Evolutionary conservation across 2,888 invertebrate species (phyloP), one percentile per base, ranked within the genome.

Genomic region (Melitaea athalia): DNA sequence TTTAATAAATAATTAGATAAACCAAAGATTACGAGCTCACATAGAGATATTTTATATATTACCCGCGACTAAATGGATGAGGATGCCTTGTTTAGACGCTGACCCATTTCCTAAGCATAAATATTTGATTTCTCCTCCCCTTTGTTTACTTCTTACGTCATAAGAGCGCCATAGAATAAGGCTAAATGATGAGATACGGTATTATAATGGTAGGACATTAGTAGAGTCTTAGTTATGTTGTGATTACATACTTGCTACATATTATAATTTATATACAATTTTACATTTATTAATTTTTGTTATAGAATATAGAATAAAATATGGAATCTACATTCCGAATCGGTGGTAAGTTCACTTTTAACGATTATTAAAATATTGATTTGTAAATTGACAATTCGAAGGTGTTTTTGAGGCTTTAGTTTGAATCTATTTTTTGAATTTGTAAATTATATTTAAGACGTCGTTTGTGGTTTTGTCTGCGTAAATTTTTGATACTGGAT

Each of bases 71-170:
- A 67, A 72, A 60, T 38, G 61, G 66, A 59, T 47, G 59, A 63
- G 66, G 68, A 67, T 55, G 57, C 45, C 63, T 66, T 61, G 60
- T 69, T 72, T 64, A 57, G 69, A 53, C 50, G 49, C 73, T 73
- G 72, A 69, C 75, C 73, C 72, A 71, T 72, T 75, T 71, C 66
- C 71, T 69, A 67, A 38, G 52, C 17, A 68, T 80, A 76, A 80
- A 80, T 80, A 81, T 80, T 80, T 80, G 72, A 80, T 80, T 70
- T 43, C 64, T 67, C 71, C 72, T 71, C 67, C 72, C 66, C 71
- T 73, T 38, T 74, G 69, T 67, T 72, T 69, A 69, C 72, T 70
- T 68, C 57, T 71, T 69, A 69, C 72, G 68, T 71, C 70, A 69
- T 66, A 64, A 68, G 55, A 60, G 69, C 43, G 52, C 38, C 60